Evolutionary conservation across 2,888 invertebrate genomes (phyloP), one percentile per base, ranked within the genome.

Genomic region (Matsumyia berberina): DNA sequence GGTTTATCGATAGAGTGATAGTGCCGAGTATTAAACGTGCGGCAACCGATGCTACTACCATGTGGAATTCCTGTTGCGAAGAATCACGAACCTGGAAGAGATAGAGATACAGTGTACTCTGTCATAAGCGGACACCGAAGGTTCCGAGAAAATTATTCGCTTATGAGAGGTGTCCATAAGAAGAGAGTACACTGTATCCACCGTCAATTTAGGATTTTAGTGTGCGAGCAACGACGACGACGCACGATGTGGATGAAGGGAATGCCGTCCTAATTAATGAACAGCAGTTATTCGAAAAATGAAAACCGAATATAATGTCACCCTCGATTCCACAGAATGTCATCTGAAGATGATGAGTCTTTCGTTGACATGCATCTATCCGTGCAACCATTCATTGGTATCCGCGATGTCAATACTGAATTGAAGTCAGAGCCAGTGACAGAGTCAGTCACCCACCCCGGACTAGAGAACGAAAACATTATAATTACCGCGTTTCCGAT

Each of bases 311-410:
- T 78, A 66, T 60, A 78, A 82, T 72, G 82, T 82, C 82, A 78
- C 58, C 70, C 70, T 82, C 64, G 31, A 73, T 72, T 78, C 55
- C 67, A 35, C 57, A 39, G 60, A 60, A 66, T 78, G 67, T 72
- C 60, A 67, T 33, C 67, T 42, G 62, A 69, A 72, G 67, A 83
- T 83, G 83, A 83, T 78, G 78, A 67, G 73, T 57, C 55, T 73
- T 78, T 79, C 83, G 79, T 83, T 83, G 79, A 69, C 83, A 83
- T 79, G 62, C 83, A 83, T 78, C 83, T 73, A 67, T 83, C 82
- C 77, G 64, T 46, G 37, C 31, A 17, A 4, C 67, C 67, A 57
- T 64, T 51, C 66, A 58, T 76, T 44, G 39, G 29, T 44, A 55
- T 69, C 44, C 73, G 44, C 64, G 64, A 58, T 64, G 74, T 67